Evolutionary conservation across 2,888 invertebrate genomes (phyloP).

Genomic region (Lepidochrysops patricia): DNA sequence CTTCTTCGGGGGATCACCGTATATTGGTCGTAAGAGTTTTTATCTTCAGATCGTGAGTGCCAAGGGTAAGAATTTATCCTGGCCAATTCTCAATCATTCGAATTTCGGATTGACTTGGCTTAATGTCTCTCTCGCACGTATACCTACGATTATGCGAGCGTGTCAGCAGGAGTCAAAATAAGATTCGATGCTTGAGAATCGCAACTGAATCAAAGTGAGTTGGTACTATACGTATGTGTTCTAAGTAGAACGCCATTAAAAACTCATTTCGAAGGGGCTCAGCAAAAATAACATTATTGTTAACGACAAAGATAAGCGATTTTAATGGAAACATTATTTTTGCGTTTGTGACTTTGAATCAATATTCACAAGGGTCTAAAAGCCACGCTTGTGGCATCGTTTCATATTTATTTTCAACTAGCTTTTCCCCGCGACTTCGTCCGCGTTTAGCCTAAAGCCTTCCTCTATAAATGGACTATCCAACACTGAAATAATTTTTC

Average conservation of each 20-base stretch:
- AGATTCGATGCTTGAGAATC: too few species aligned
- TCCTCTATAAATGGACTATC: too few species aligned
- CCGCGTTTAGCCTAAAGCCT: too few species aligned
- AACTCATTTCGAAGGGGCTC: not conserved
- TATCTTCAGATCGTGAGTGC: not conserved
- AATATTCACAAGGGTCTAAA: too few species aligned
- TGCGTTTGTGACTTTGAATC: not conserved
- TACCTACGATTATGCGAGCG: too few species aligned
- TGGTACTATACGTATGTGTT: not conserved
- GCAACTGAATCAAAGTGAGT: too few species aligned
- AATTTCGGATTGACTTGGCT: too few species aligned
- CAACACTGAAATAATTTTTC: too few species aligned
- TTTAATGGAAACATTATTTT: not conserved
- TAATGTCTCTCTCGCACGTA: too few species aligned
- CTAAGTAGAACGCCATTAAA: not conserved
- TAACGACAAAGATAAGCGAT: not conserved
- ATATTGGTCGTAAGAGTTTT: not conserved
- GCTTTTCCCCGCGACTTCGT: not conserved
- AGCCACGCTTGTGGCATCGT: too few species aligned
- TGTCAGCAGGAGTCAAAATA: too few species aligned
- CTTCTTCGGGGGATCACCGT: not conserved
- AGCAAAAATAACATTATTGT: not conserved
- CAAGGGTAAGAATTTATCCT: conserved; percentile 1
- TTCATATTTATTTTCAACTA: not conserved
- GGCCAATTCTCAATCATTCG: too few species aligned